Evolutionary conservation across 2,888 invertebrate species (phyloP).

Genomic region (Amitus sp.): DNA sequence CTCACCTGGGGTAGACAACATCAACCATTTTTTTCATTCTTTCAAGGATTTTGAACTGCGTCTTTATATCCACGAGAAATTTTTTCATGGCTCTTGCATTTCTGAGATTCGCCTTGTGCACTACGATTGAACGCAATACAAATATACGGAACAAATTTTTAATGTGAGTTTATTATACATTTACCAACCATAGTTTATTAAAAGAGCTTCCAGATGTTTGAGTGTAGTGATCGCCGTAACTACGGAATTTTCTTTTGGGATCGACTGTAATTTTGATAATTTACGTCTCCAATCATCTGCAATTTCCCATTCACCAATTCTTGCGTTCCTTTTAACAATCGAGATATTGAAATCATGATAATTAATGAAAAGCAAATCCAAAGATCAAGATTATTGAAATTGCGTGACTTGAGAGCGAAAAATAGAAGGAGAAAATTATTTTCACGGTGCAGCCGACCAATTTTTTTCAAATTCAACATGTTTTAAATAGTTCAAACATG

Average conservation of each 20-base stretch:
- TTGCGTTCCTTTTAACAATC: slow-evolving; percentile 70
- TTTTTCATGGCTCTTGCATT: slow-evolving; percentile 46
- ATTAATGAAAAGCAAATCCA: neutral
- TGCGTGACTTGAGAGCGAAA: too few species aligned
- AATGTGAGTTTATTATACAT: neutral
- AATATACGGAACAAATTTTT: neutral
- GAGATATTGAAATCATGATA: too few species aligned
- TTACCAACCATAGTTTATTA: slow-evolving; percentile 66
- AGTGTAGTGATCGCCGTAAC: slow-evolving; percentile 66
- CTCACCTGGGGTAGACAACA: slow-evolving; percentile 47
- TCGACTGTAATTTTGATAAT: slow-evolving; percentile 49
- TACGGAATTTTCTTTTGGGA: slow-evolving; percentile 50
- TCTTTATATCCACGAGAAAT: slow-evolving; percentile 52
- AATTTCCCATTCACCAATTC: slow-evolving; percentile 71
- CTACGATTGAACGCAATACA: too few species aligned
- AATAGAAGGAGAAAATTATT: too few species aligned
- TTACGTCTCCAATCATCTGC: slow-evolving; percentile 69
- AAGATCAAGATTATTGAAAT: neutral
- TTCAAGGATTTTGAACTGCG: slow-evolving; percentile 51
- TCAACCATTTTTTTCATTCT: slow-evolving; percentile 49
- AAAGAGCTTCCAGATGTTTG: slow-evolving; percentile 70
- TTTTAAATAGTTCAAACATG: too few species aligned
- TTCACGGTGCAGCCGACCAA: too few species aligned
- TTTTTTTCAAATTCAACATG: too few species aligned
- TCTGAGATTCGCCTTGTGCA: slow-evolving; percentile 45